Base-by-base conservation (phyloP, 1,140 invertebrate genomes). In the Drosophila teissieri region DNA sequence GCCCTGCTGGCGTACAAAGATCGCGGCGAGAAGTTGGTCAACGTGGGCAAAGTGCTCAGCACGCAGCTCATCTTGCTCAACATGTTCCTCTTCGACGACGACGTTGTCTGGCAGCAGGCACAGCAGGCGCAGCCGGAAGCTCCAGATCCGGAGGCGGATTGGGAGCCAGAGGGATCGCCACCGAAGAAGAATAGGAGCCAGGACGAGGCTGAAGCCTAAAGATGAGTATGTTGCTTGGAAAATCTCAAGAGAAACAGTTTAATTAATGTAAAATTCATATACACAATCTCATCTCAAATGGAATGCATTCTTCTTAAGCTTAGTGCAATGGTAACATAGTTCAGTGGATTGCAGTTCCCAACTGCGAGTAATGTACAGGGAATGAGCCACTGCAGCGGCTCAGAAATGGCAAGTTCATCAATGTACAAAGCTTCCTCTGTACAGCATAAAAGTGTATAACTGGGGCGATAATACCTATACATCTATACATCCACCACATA, bases 1-100 rank as follows among this genome's bases (percentile, higher is more conserved):
- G 52, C 24, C 6, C 7, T 40, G 4, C 46, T 15, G n/a, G 27
- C 7, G 27, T 34, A 58, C 17, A 27, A 12, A 0, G 39, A 56
- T 27, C 45, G 34, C 0, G 53, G 72, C 15, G 73, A 75, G 4
- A 51, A 37, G 22, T 22, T 75, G 3, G 44, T 75, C 1, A 57
- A 67, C 4, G 36, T 75, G 19, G 19, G n/a, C 6, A 24, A 31
- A 4, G 40, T 46, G 4, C 68, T 70, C 12, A 61, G 24, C 27
- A 45, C 17, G 2, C 45, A 58, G 31, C 7, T 39, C 6, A 12
- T 17, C n/a, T 22, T 76, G 7, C 49, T 76, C 5, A 37, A 44
- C 14, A 14, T 42, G 4, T 7, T 52, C 0, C 15, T 75, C 1
- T 75, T 75, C 17, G 39, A 56, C 0, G 53, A 57, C 0, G 22